Evolutionary conservation across 2,113 vertebrate genomes (phyloP), one percentile per base, ranked within the genome.

Genomic region (Climacteris rufus): DNA sequence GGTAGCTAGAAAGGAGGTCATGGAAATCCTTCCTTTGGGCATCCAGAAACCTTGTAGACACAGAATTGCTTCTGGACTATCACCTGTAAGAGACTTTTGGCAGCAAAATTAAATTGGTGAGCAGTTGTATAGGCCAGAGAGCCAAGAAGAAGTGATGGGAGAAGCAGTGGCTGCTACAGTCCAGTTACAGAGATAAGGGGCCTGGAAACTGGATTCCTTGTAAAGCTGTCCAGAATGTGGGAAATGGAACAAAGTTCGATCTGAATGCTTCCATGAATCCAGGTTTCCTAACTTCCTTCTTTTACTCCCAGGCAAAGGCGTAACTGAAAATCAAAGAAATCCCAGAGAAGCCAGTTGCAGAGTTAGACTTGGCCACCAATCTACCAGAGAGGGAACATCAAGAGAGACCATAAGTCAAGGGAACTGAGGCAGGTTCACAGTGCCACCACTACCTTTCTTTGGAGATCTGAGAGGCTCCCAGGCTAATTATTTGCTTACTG

Each of bases 291-390:
- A 59, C 9, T 87, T 89, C 2, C 4, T 5, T 1, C 0, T 30
- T 83, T 83, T 78, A n/a, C 1, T 25, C 9, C 11, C 23, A 54
- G 35, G 15, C n/a, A 88, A 31, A 68, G 33, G 11, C 0, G 0
- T 17, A 42, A 54, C 9, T 60, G 20, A 27, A 90, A 90, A 47
- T 39, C 30, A 18, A 53, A 71, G 52, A 79, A 85, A 52, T 76
- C 21, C 6, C 37, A 71, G 57, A 42, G 66, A 64, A 80, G 15
- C 11, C 25, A 47, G 6, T 1, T 49, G 10, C 61, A 80, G 31
- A 86, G 56, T 30, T 71, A 20, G 66, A 20, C 13, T 72, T 76
- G 12, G 35, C 31, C 31, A 72, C 4, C 35, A 64, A 70, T 9
- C 57, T 54, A 2, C n/a, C 44, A 49, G 24, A 71, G 24, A 72